phyloP scores from a whole-genome alignment of 2,797 vertebrate genomes.

The Phalanger gymnotis region DNA sequence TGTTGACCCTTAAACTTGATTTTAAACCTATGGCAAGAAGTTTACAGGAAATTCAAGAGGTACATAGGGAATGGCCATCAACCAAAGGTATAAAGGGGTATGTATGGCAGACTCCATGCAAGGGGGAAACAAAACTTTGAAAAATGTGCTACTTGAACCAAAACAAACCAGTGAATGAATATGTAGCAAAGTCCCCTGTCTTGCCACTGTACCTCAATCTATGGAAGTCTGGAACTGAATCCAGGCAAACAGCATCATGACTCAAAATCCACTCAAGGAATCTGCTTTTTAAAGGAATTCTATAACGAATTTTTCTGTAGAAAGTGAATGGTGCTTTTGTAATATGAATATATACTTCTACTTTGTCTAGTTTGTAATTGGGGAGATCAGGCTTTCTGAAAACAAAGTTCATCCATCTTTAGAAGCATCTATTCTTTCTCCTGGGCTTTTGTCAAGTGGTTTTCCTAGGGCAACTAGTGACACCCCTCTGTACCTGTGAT shows the following conservation, averaged over 20 bases:
- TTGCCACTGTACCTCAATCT: background rate
- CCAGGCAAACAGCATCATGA: background rate
- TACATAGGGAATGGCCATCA: background rate
- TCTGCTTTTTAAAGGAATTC: background rate
- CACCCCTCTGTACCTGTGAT: background rate
- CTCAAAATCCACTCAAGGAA: background rate
- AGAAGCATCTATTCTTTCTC: background rate
- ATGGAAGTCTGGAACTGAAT: background rate
- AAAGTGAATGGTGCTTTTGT: background rate
- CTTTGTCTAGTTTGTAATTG: background rate
- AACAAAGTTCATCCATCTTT: background rate
- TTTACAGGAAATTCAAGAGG: background rate
- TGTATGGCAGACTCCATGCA: background rate
- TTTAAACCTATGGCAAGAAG: background rate
- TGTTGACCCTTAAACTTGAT: background rate
- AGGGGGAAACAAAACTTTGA: background rate
- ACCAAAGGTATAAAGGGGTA: background rate
- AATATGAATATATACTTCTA: background rate
- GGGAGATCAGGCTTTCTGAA: conserved; percentile 1
- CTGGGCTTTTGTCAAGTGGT: background rate
- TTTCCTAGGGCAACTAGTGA: background rate
- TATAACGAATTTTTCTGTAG: background rate
- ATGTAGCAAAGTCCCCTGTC: background rate
- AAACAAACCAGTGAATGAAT: background rate
- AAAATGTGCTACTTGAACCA: background rate